Evolutionary conservation across 2,113 vertebrate species (phyloP), one percentile per base, ranked within the genome.

Genomic region (Calidris pugnax): DNA sequence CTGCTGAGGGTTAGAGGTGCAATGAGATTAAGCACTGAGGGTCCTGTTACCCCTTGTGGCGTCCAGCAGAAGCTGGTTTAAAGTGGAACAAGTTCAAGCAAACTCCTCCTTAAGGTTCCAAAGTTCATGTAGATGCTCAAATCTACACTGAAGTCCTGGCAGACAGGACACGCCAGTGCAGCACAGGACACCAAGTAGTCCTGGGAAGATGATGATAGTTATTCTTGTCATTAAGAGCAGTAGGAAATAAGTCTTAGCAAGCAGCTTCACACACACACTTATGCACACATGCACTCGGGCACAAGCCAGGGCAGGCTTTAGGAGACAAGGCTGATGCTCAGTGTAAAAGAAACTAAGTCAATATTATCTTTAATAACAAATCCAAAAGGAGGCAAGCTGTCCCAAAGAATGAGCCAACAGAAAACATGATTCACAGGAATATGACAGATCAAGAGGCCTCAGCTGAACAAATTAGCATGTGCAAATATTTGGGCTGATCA

Each of bases 281-380:
- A 56, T n/a, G 33, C 55, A 37, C 0, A 2, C 18, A 7, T 4
- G 15, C 13, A 47, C 33, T 14, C 37, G 39, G 4, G 6, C 66
- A 64, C 81, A 68, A 63, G 35, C 71, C 86, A 89, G 87, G 41
- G 45, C 81, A 91, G 71, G 59, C 37, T 96, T 93, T 57, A 91
- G 87, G 66, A 94, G 82, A 81, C 77, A 71, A 80, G 81, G 87
- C 77, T 85, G 77, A 32, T 85, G 56, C 81, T 96, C 77, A 68
- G 12, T 77, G 91, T 91, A 81, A 87, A 93, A 69, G 72, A 83
- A 90, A 93, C 84, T 95, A 95, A 97, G 89, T 97, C 96, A 98
- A 97, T 97, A 97, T 98, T 97, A 96, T 96, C 86, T 96, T 97
- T 96, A 97, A 97, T 97, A 97, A 96, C 85, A 97, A 95, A 97